These are phyloP conservation scores for Telenomus remus DNA, from an alignment of 1,140 invertebrate genomes.

Conservation along the genomic window DNA sequence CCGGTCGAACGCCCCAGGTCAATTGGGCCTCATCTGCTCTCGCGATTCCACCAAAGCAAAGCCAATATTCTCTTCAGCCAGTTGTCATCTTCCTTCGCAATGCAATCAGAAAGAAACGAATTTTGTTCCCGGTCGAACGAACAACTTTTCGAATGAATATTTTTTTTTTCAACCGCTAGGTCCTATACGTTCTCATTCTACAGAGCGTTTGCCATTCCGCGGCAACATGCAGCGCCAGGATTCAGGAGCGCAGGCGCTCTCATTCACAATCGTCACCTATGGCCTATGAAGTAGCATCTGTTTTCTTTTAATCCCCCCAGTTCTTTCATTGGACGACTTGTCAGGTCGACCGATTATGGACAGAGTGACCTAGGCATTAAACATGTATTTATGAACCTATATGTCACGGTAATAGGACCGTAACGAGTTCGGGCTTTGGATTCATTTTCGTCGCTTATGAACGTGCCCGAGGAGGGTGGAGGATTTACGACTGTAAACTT, in stretches of 20 bases:
- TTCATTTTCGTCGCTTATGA: conserved; percentile 1
- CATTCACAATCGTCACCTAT: conserved; percentile 25
- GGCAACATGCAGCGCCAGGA: conserved; percentile 31
- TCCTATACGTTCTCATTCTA: conserved; percentile 40
- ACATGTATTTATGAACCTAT: conserved; percentile 4
- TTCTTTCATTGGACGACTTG: conserved; percentile 24
- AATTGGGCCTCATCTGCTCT: too few species aligned
- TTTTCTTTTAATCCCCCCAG: conserved; percentile 29
- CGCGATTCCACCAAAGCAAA: too few species aligned
- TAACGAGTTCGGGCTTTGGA: too few species aligned
- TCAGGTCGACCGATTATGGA: conserved; percentile 9
- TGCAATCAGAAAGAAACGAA: too few species aligned
- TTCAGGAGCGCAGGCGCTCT: conserved; percentile 34
- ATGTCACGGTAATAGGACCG: too few species aligned
- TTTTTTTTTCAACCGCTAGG: not conserved
- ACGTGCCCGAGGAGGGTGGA: not conserved
- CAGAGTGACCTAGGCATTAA: conserved; percentile 20
- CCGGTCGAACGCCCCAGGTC: too few species aligned
- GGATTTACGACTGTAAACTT: too few species aligned
- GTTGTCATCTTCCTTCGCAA: too few species aligned
- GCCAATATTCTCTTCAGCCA: too few species aligned
- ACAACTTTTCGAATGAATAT: too few species aligned
- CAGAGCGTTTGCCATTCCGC: conserved; percentile 44
- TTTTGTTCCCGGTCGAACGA: too few species aligned
- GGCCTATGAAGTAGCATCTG: conserved; percentile 35